Evolutionary conservation across 53 echinoderm and acorn worm genomes (phyloP).

Genomic region (Astropecten irregularis): DNA sequence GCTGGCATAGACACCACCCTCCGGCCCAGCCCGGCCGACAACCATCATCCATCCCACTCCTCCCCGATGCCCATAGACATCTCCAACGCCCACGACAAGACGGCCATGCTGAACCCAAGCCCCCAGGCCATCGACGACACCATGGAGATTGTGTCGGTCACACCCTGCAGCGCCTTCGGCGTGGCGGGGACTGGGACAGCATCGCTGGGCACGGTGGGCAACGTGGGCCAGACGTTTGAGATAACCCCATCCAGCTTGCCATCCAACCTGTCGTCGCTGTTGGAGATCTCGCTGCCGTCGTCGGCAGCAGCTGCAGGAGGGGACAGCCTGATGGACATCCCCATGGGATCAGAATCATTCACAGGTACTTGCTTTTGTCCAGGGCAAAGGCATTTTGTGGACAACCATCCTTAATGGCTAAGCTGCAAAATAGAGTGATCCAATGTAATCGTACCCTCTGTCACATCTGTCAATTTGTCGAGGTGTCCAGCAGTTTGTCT

Average conservation of each 20-base stretch:
- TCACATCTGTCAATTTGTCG: no score
- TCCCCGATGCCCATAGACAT: constrained; percentile 38
- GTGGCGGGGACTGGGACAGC: not conserved
- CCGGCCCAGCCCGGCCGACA: constrained; percentile 22
- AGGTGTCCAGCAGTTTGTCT: no score
- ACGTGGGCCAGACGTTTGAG: constrained; percentile 14
- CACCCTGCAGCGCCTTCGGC: not conserved
- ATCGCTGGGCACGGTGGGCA: not conserved
- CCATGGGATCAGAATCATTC: constrained; percentile 28
- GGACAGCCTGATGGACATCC: constrained; percentile 51
- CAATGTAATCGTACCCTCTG: no score
- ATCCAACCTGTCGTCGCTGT: constrained; percentile 75
- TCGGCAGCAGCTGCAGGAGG: constrained; percentile 26
- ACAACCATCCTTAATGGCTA: not conserved
- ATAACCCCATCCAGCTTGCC: constrained; percentile 58
- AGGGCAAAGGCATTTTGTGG: no score
- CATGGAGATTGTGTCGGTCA: constrained; percentile 36
- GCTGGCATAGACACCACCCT: constrained; percentile 42
- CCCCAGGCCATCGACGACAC: constrained; percentile 47
- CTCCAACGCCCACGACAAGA: not conserved
- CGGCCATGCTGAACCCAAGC: constrained; percentile 51
- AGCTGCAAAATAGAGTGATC: no score
- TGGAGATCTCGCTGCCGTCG: constrained; percentile 83
- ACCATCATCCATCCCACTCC: constrained; percentile 12
- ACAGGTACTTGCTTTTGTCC: constrained; percentile 13